A percentile compares a stretch with the other conserved stretches of the same genome.
Conservation (phyloP, 2,888 invertebrate genomes). For the Heliconius sara region DNA sequence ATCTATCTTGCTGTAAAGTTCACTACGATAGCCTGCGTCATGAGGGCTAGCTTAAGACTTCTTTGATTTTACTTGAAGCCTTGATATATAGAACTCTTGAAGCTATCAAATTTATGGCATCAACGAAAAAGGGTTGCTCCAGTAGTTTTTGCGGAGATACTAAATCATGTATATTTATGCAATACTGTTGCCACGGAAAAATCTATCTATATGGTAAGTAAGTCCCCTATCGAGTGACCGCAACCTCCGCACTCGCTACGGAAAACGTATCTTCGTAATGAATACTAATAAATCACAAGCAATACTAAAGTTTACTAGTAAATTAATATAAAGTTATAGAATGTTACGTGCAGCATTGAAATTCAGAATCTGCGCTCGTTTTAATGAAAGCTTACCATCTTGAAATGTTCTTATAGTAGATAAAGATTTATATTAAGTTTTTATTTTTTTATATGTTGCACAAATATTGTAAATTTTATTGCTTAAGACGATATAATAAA, state of each 20-base stretch:
- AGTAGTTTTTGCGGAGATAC: conserved; percentile 45
- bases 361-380: conserved; percentile 77
- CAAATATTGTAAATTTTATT: no score
- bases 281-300: conserved; percentile 77
- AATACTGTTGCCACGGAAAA: conserved; percentile 51
- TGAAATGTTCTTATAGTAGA: conserved; percentile 58
- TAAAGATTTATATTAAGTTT: conserved; percentile 32
- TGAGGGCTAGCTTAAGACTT: no score
- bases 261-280: conserved; percentile 60
- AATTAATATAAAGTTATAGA: conserved; percentile 82
- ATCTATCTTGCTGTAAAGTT: no score
- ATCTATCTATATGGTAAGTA: conserved; percentile 63
- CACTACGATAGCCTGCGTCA: no score
- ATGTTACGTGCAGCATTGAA: conserved; percentile 77
- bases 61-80: conserved; percentile 8
- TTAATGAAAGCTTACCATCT: conserved; percentile 76
- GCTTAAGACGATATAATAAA: no score
- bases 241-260: conserved; percentile 55
- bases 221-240: conserved; percentile 56
- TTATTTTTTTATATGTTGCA: neutral
- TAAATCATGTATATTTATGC: conserved; percentile 52
- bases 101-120: conserved; percentile 39
- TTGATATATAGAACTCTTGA: conserved; percentile 34
- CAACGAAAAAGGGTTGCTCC: conserved; percentile 44
- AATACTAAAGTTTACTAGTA: conserved; percentile 74